Evolutionary conservation across 1,140 invertebrate species (phyloP).

Genomic region (Psilanteris sp.): DNA sequence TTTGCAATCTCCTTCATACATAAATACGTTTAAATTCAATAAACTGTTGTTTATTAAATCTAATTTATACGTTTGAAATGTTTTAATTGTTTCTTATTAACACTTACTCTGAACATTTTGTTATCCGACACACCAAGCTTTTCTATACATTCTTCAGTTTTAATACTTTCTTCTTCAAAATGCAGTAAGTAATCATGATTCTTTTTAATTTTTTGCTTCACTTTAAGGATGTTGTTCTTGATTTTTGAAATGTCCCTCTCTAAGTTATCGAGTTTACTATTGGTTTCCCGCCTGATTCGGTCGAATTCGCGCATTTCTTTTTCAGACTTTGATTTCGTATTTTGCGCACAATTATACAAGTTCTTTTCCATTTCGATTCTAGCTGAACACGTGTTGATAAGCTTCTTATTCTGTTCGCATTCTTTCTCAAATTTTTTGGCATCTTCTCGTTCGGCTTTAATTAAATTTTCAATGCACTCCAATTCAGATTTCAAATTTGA

Average conservation of each 20-base stretch:
- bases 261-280: conserved; percentile 74
- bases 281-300: conserved; percentile 79
- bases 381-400: conserved; percentile 82
- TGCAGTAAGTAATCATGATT: conserved; percentile 82
- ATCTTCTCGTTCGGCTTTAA: conserved; percentile 68
- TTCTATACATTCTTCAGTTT: conserved; percentile 82
- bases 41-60: too few species aligned
- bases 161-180: conserved; percentile 83
- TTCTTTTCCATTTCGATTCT: conserved; percentile 84
- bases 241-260: conserved; percentile 81
- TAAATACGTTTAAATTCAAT: too few species aligned
- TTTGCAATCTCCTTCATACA: too few species aligned
- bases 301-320: conserved; percentile 79
- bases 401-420: conserved; percentile 73
- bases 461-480: conserved; percentile 61
- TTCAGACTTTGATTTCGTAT: conserved; percentile 78
- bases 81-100: too few species aligned
- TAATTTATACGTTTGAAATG: too few species aligned
- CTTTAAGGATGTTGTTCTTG: too few species aligned
- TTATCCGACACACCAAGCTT: conserved; percentile 84
- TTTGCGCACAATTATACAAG: conserved; percentile 78
- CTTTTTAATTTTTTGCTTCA: conserved; percentile 82
- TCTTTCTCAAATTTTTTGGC: conserved; percentile 61
- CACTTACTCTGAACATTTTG: conserved; percentile 82
- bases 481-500: conserved; percentile 63